Percentiles rank a stretch among this genome's conserved stretches.
phyloP scores from a whole-genome alignment of 2,888 invertebrate species.

The Anaspis maculata region DNA sequence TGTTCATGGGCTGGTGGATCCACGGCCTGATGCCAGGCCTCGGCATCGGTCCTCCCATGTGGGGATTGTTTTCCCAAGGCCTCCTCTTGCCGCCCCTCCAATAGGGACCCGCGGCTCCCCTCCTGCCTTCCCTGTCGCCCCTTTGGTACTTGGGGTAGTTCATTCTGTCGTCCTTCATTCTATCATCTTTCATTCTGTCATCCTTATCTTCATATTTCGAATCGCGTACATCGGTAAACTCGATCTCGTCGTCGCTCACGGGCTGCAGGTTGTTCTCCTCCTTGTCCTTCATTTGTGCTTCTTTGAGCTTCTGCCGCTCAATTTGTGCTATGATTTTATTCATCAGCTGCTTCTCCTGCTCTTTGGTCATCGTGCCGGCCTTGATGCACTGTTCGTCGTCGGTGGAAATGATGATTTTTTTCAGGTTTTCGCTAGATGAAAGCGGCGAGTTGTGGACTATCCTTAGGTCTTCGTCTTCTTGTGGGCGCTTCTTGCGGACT shows the following conservation, averaged over 20 bases:
- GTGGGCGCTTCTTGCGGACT: slow-evolving; percentile 24
- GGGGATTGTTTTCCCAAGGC: slow-evolving; percentile 15
- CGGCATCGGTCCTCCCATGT: slow-evolving; percentile 1
- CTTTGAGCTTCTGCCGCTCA: slow-evolving; percentile 66
- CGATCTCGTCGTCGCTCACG: slow-evolving; percentile 40
- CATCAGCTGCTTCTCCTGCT: slow-evolving; percentile 66
- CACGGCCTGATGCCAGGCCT: slow-evolving; percentile 23
- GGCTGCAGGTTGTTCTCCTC: slow-evolving; percentile 44
- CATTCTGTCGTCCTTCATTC: slow-evolving; percentile 8
- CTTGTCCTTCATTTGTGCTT: slow-evolving; percentile 65
- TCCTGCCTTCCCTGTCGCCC: slow-evolving; percentile 8
- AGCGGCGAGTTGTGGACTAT: slow-evolving; percentile 15
- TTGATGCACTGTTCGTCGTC: slow-evolving; percentile 75
- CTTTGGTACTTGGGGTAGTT: slow-evolving; percentile 4
- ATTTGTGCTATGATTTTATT: slow-evolving; percentile 71
- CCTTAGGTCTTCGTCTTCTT: slow-evolving; percentile 24
- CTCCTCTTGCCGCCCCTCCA: slow-evolving; percentile 19
- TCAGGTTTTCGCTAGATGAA: slow-evolving; percentile 27
- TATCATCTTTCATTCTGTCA: no score
- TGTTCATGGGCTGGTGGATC: slow-evolving; percentile 18
- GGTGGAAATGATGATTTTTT: slow-evolving; percentile 68
- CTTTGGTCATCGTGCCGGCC: slow-evolving; percentile 64
- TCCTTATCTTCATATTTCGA: slow-evolving; percentile 19
- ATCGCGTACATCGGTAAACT: slow-evolving; percentile 17
- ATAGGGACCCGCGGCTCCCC: slow-evolving; percentile 13